phyloP scores from a whole-genome alignment of 2,797 vertebrate genomes.

The Ptychobarbus kaznakovi region DNA sequence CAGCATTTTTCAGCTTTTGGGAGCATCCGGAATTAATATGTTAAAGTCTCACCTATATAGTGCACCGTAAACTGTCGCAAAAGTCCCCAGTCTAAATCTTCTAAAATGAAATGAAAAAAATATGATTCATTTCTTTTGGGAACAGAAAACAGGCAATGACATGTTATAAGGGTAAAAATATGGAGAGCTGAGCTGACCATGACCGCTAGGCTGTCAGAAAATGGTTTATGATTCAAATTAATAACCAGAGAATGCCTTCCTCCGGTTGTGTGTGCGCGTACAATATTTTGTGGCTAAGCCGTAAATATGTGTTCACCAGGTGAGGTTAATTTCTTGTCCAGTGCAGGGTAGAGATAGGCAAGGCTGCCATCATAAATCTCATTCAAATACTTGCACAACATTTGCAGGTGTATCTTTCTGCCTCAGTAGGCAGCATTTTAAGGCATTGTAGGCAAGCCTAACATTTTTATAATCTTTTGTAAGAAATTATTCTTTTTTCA shows the following conservation, averaged over 20 bases:
- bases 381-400: background rate
- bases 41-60: background rate
- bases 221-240: conserved; percentile 34
- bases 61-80: background rate
- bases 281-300: background rate
- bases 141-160: background rate
- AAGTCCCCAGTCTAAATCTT: background rate
- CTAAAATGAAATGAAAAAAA: background rate
- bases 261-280: background rate
- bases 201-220: background rate
- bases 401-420: conserved; percentile 14
- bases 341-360: conserved; percentile 15
- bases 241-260: conserved; percentile 24
- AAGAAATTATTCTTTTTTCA: background rate
- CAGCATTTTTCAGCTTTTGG: background rate
- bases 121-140: background rate
- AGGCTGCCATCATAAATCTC: background rate
- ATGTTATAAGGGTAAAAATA: background rate
- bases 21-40: background rate
- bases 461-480: background rate
- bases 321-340: conserved; percentile 13
- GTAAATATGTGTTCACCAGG: conserved; percentile 22
- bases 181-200: background rate
- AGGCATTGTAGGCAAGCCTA: background rate
- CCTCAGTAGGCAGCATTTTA: background rate